A percentile compares a stretch with the other conserved stretches of the same genome.
Conservation (phyloP, 1,140 invertebrate species). For the Drosophila funebris region DNA sequence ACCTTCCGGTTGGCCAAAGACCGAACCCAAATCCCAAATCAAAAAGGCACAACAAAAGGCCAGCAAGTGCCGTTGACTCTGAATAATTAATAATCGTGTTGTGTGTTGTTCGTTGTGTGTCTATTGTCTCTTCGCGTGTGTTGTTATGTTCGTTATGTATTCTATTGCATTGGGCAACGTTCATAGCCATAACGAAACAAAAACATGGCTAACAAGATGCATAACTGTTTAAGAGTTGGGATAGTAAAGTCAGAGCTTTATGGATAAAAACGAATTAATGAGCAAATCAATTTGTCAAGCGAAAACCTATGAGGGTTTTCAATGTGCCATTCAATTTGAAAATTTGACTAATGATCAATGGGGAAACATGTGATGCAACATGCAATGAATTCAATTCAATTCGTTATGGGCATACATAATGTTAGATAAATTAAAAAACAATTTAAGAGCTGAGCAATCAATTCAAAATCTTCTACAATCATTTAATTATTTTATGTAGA, state of each 20-base stretch:
- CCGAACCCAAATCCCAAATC: slow-evolving; percentile 21
- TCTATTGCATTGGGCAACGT: slow-evolving; percentile 76
- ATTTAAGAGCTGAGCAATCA: slow-evolving; percentile 27
- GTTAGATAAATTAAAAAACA: slow-evolving; percentile 18
- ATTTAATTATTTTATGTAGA: slow-evolving; percentile 10
- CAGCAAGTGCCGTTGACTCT: slow-evolving; percentile 63
- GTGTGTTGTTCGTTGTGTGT: slow-evolving; percentile 65
- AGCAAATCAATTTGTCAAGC: slow-evolving; percentile 39
- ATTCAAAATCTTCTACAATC: background rate
- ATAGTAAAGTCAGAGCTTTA: background rate
- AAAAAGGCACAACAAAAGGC: slow-evolving; percentile 37
- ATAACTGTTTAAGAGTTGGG: slow-evolving; percentile 37
- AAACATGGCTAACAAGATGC: slow-evolving; percentile 42
- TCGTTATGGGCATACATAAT: slow-evolving; percentile 6
- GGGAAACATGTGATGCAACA: slow-evolving; percentile 4
- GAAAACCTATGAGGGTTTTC: background rate
- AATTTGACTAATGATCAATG: slow-evolving; percentile 33
- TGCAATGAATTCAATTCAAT: slow-evolving; percentile 31
- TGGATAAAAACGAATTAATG: slow-evolving; percentile 2
- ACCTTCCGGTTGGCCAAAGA: slow-evolving; percentile 60
- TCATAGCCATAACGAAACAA: slow-evolving; percentile 30
- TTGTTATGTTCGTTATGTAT: slow-evolving; percentile 71
- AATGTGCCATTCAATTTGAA: slow-evolving; percentile 6
- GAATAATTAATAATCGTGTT: slow-evolving; percentile 74
- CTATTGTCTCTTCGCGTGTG: slow-evolving; percentile 57